Percentiles rank a stretch among this genome's conserved stretches.
phyloP scores from a whole-genome alignment of 2,113 vertebrate species.

The Genyomyrus donnyi region DNA sequence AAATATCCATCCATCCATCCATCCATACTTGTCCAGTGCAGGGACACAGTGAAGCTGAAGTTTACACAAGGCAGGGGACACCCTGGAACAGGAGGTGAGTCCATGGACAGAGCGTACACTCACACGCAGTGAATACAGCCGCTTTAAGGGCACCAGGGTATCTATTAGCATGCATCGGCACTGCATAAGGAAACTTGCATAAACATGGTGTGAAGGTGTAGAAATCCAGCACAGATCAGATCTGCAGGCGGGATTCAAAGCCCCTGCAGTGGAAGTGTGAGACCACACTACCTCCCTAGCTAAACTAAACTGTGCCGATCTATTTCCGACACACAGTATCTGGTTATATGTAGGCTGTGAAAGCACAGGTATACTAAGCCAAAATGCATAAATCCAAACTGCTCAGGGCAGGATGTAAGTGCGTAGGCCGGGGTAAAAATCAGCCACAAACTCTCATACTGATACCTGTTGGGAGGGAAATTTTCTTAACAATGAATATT shows the following conservation, averaged over 20 bases:
- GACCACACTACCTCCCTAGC: background rate
- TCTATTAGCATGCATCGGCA: background rate
- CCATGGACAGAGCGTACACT: background rate
- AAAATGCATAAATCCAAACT: background rate
- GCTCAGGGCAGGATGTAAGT: background rate
- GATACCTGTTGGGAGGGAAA: background rate
- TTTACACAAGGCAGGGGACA: background rate
- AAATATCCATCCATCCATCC: background rate
- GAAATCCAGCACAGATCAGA: background rate
- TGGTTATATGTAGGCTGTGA: background rate
- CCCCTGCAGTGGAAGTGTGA: background rate
- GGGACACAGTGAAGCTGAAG: background rate
- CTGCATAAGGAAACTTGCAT: background rate
- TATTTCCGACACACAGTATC: background rate
- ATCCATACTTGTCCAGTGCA: background rate
- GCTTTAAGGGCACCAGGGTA: background rate
- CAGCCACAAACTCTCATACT: background rate
- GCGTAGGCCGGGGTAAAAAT: background rate
- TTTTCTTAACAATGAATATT: slow-evolving; percentile 11
- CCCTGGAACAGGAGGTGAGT: background rate
- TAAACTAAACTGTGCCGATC: background rate
- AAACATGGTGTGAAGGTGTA: background rate
- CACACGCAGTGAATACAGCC: background rate
- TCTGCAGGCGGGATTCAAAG: background rate
- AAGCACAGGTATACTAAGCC: background rate